Evolutionary conservation across 2,113 vertebrate genomes (phyloP).

Genomic region (Myodes glareolus): DNA sequence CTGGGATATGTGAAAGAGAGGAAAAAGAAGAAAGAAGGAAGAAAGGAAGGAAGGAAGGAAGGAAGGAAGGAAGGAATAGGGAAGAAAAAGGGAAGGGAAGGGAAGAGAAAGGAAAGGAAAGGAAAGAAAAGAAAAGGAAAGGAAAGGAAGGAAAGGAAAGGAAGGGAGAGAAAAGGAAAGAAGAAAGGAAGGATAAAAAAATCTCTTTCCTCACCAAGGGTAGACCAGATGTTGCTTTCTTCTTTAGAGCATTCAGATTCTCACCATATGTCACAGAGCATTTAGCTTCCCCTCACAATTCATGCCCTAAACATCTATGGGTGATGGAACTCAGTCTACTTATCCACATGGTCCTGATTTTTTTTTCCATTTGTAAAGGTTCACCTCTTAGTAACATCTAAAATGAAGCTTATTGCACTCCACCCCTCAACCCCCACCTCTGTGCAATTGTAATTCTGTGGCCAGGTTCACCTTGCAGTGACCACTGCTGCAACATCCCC

Average conservation of each 20-base stretch:
- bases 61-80: accelerated
- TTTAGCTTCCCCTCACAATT: not conserved
- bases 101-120: too few relatives aligned
- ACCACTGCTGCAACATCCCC: accelerated
- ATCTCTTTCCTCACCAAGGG: not conserved
- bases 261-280: accelerated
- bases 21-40: not conserved
- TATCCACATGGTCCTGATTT: too few relatives aligned
- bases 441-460: not conserved
- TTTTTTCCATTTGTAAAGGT: not conserved
- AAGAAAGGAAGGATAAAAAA: not conserved
- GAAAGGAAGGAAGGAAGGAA: not conserved
- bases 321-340: accelerated
- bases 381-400: not conserved
- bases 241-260: not conserved
- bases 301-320: not conserved
- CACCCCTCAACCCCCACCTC: not conserved
- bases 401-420: not conserved
- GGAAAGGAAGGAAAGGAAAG: not conserved
- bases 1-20: not conserved
- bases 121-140: not conserved
- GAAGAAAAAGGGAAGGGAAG: not conserved
- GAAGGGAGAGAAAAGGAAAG: too few relatives aligned
- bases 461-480: too few relatives aligned
- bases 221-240: not conserved